Base-by-base conservation (phyloP, 2,113 vertebrate species). In the Pseudorasbora parva region DNA sequence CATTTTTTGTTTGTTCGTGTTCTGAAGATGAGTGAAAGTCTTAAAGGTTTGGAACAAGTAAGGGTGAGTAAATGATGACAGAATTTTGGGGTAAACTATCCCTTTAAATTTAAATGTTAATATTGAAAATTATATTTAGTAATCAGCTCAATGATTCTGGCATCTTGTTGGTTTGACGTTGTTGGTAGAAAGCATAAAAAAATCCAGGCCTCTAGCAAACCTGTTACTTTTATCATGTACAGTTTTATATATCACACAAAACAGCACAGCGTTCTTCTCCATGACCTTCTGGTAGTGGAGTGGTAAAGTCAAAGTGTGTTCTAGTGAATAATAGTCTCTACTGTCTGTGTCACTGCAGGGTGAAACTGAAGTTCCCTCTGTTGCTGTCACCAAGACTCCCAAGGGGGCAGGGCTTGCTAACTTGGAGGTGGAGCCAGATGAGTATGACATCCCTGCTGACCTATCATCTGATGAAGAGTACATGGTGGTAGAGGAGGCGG, bases 391-490 rank as follows among this genome's bases (percentile, higher is more conserved):
- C 45, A 95, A 95, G 88, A 86, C 95, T 30, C 94, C 98, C 49
- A 96, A 94, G 93, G 94, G 95, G 85, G 68, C 77, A 45, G 90
- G 91, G 78, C 82, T 93, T 86, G 91, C 94, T 51, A 92, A 84
- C 86, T 85, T 92, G 91, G 91, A 90, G 71, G 83, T 95, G 7
- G 96, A 96, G 1, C 94, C 96, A 0, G 92, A 96, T 88, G 90
- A 94, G 74, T 95, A 94, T 56, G 92, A 96, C 23, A 84, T 94
- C 78, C 96, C 96, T 0, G 92, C 94, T n/a, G 97, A 99, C 88
- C 95, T 99, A 17, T 99, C 98, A 78, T 99, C 97, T 0, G 98
- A 99, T 23, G 98, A 99, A 89, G 97, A 99, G 83, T 97, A 96
- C 90, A 95, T 95, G 60, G 91, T 96, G 0, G 93, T 95, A 89